Base-by-base conservation (phyloP, 2,888 invertebrate species). In the Sphaeridia pumilis region DNA sequence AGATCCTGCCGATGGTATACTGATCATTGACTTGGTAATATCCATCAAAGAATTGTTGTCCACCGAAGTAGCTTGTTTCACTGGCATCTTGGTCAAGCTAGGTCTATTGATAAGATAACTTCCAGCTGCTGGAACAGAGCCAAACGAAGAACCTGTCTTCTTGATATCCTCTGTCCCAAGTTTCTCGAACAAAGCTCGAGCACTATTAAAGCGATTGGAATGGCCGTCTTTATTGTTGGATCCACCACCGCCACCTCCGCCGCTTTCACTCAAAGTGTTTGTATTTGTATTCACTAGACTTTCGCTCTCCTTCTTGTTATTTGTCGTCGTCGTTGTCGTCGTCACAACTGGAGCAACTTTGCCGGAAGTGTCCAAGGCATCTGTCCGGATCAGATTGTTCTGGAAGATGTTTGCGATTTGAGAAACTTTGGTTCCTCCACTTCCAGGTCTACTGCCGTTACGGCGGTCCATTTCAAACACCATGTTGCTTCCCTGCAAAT, bases 331-430 rank as follows among this genome's bases (percentile, higher is more conserved):
- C n/a, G n/a, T n/a, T n/a, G n/a, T n/a, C n/a, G n/a, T n/a, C n/a
- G n/a, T n/a, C n/a, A n/a, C n/a, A n/a, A n/a, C n/a, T n/a, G n/a
- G n/a, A n/a, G n/a, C n/a, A n/a, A n/a, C n/a, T n/a, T n/a, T n/a
- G n/a, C n/a, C n/a, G 24, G 46, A 12, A 28, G 52, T 20, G 12
- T 58, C 54, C 38, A 41, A 50, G 17, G 49, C 43, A 43, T 51
- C 43, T 20, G 45, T 46, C 26, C 49, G 31, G 25, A 42, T 55
- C n/a, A 52, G 49, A 31, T 57, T 81, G 63, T 79, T 81, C 75
- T 88, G 87, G 72, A 89, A 89, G 70, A 87, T 84, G 72, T 87
- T 87, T 56, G 89, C 88, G 64, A 89, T 89, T 75, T 88, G 87
- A 60, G 87, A 87, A 68, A 88, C 88, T 76, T 88, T 88, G 66